A percentile compares a stretch with the other conserved stretches of the same genome.
Conservation (phyloP, 2,113 vertebrate species). For the human region DNA sequence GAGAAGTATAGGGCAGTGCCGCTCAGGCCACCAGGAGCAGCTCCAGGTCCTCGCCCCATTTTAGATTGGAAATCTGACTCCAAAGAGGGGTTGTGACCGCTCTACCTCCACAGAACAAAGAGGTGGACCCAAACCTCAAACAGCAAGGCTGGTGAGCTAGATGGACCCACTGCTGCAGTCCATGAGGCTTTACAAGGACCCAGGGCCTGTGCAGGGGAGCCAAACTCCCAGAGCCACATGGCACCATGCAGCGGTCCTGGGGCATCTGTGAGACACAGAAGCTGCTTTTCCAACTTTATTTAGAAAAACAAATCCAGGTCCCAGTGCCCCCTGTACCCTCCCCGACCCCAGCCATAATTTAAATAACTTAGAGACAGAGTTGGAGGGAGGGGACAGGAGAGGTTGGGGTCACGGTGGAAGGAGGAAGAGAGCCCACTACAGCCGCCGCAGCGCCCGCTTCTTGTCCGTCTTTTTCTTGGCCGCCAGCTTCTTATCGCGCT, state of each 20-base stretch:
- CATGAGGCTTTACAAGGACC: not conserved
- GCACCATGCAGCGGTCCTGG: not conserved
- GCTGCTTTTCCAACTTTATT: conserved; percentile 78
- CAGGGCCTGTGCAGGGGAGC: not conserved
- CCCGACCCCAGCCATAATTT: conserved; percentile 76
- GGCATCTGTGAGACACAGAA: not conserved
- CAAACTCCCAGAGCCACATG: not conserved
- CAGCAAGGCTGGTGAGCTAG: not conserved
- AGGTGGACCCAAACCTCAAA: not conserved
- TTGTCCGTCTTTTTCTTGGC: conserved; percentile 95
- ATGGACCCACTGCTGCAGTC: not conserved
- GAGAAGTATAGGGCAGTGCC: not conserved
- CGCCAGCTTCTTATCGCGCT: conserved; percentile 87
- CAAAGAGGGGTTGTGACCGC: not conserved
- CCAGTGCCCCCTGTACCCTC: conserved; percentile 18
- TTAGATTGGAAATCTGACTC: not conserved
- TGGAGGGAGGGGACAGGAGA: not conserved
- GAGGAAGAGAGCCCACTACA: conserved; percentile 81
- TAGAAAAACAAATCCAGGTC: conserved; percentile 76
- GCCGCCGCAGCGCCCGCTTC: conserved; percentile 93
- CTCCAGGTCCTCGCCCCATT: not conserved
- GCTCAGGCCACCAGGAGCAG: fast-evolving
- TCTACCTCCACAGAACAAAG: too few species aligned
- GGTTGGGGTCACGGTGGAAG: not conserved
- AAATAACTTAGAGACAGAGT: conserved; percentile 78